Conservation (phyloP, 2,888 invertebrate genomes). For the Phaonia tiefii region DNA sequence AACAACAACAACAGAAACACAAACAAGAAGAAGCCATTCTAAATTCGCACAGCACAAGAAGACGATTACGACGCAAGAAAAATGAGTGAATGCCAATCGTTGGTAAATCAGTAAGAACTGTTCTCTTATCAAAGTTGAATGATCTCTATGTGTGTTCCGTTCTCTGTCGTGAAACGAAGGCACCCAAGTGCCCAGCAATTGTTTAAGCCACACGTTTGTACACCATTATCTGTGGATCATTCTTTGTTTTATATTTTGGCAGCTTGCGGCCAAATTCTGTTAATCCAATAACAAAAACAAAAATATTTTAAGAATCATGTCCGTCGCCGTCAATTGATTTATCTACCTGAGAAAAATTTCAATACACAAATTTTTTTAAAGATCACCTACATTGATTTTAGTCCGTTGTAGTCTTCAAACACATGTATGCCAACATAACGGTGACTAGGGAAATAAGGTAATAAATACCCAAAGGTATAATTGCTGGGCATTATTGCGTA, state of each 20-base stretch:
- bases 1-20: not conserved
- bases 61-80: not conserved
- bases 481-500: not conserved
- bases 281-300: not conserved
- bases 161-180: not conserved
- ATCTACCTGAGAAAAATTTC: conserved; percentile 12
- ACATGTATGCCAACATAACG: not conserved
- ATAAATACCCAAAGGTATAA: not conserved
- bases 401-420: not conserved
- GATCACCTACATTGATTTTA: conserved; percentile 20
- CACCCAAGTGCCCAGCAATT: not conserved
- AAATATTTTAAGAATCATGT: conserved; percentile 30
- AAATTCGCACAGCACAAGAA: too few species aligned
- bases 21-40: conserved; percentile 2
- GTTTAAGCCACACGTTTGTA: not conserved
- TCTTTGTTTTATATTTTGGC: not conserved
- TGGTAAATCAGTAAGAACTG: conserved; percentile 16
- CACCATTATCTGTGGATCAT: not conserved
- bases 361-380: not conserved
- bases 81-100: conserved; percentile 8
- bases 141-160: not conserved
- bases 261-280: not conserved
- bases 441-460: conserved; percentile 15
- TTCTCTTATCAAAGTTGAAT: conserved; percentile 34
- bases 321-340: conserved; percentile 1